phyloP scores from a whole-genome alignment of 2,888 invertebrate species.

The Danaus chrysippus region DNA sequence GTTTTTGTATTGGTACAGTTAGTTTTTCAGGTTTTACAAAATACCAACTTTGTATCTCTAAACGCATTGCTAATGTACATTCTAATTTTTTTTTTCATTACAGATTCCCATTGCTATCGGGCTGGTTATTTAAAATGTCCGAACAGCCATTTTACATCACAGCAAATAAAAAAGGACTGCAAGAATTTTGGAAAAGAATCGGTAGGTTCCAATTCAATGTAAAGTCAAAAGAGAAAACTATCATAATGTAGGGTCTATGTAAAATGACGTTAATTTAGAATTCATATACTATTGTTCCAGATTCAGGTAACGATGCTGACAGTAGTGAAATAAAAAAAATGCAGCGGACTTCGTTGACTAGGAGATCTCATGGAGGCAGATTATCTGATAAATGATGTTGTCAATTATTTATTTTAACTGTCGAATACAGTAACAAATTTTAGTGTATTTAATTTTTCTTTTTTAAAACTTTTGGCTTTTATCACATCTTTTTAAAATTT shows the following conservation, averaged over 20 bases:
- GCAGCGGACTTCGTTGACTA: constrained; percentile 47
- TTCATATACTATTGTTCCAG: constrained; percentile 34
- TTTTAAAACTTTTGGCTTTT: no score
- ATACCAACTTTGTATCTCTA: no score
- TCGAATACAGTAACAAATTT: no score
- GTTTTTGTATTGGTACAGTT: no score
- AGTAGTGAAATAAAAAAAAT: constrained; percentile 46
- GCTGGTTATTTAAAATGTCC: constrained; percentile 53
- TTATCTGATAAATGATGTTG: constrained; percentile 18
- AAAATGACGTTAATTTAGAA: constrained; percentile 16
- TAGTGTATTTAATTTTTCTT: no score
- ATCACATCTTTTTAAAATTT: no score
- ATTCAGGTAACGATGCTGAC: constrained; percentile 42
- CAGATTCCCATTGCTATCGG: constrained; percentile 50
- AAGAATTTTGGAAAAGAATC: constrained; percentile 59
- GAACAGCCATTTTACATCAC: constrained; percentile 53
- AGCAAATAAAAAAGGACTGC: constrained; percentile 56
- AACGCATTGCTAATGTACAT: background rate
- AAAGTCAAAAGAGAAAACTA: background rate
- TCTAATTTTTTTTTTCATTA: constrained; percentile 23
- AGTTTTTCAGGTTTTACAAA: no score
- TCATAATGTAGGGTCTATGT: background rate
- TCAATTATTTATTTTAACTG: background rate
- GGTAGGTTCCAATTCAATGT: constrained; percentile 44
- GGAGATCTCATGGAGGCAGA: constrained; percentile 40